Percentiles rank a stretch among this genome's conserved stretches.
phyloP scores from a whole-genome alignment of 2,888 invertebrate species.

The Melipona beecheii region DNA sequence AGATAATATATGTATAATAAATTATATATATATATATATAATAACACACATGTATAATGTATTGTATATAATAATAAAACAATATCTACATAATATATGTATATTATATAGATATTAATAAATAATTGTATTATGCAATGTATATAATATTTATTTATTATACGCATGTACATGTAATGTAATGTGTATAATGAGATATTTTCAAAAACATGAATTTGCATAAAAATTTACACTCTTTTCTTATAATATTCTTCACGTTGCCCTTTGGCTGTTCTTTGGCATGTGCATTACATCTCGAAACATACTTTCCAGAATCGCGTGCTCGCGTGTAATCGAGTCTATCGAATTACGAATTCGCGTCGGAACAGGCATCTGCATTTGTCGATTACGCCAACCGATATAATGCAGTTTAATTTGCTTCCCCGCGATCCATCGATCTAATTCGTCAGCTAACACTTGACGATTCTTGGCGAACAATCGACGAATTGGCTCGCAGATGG shows the following conservation, averaged over 20 bases:
- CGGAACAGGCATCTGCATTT: conserved; percentile 77
- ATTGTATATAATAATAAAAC: too few relatives aligned
- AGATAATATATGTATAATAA: too few relatives aligned
- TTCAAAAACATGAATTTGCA: too few relatives aligned
- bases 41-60: too few relatives aligned
- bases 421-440: conserved; percentile 56
- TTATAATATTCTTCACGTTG: background rate
- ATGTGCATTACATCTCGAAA: conserved; percentile 26
- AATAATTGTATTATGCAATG: too few relatives aligned
- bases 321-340: conserved; percentile 74
- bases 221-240: too few relatives aligned
- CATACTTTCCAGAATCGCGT: conserved; percentile 67
- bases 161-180: too few relatives aligned
- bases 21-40: too few relatives aligned
- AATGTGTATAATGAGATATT: too few relatives aligned
- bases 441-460: conserved; percentile 27
- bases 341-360: conserved; percentile 76
- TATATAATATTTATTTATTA: too few relatives aligned
- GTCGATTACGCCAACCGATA: conserved; percentile 72
- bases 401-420: conserved; percentile 63
- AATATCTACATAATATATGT: too few relatives aligned
- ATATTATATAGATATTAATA: too few relatives aligned
- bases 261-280: background rate
- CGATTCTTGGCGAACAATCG: conserved; percentile 9
- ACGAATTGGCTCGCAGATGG: background rate